Base-by-base conservation (phyloP, 2,888 invertebrate genomes). In the Mimachlamys varia region DNA sequence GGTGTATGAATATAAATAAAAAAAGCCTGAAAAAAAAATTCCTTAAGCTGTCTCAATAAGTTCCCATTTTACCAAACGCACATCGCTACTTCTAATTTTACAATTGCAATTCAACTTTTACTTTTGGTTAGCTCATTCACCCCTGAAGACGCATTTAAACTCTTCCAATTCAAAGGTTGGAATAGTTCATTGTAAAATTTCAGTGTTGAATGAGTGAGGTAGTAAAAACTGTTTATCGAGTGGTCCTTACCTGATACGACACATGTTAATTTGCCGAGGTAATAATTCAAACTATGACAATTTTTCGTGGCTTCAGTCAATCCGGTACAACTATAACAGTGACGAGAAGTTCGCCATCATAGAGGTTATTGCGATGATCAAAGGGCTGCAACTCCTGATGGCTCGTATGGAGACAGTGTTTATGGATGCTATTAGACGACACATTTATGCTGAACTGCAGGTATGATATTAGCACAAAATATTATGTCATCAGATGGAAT, bases 281-380 rank as follows among this genome's bases (percentile, higher is more conserved):
- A 33, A 33, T 33, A 12, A 27, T 27, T 76, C 33, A 76, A 27
- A 13, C 13, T 33, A 33, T 19, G 22, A 62, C 10, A 1, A 62
- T 62, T 62, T 33, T 13, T 27, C 58, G 15, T 89, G 17, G 53
- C 58, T 90, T 22, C 93, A 98, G 98, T 99, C 99, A 0, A 99
- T 99, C 0, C 98, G 99, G 17, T 99, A 99, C 97, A 99, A 99
- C 97, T 99, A 99, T 97, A 98, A 98, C 0, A 98, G 98, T 3
- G 99, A 99, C 95, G 99, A 99, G 97, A 99, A 99, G 96, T 99
- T 99, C 97, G 99, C 99, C 0, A 97, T 99, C 95, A 99, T 99
- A 92, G 99, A 99, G 97, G 99, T 99, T 19, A 99, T 99, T 94
- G 99, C 99, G 0, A 99, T 99, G 99, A 99, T 99, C 95, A 99